Evolutionary conservation across 2,888 invertebrate genomes (phyloP).

Genomic region (Acholoe squamosa): DNA sequence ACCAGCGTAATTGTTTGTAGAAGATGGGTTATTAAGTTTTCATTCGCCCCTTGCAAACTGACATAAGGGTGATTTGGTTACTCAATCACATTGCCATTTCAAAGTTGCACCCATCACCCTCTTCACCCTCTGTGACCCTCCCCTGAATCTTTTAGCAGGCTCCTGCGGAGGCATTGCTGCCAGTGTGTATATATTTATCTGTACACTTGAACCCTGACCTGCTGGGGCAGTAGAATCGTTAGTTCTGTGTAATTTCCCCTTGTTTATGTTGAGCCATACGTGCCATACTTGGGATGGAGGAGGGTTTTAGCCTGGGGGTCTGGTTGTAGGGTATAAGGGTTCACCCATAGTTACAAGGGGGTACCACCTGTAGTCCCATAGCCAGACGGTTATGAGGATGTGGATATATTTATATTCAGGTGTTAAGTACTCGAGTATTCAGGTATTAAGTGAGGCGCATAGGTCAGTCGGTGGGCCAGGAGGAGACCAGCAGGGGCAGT

Average conservation of each 20-base stretch:
- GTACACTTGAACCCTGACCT: constrained; percentile 19
- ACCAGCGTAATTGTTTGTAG: constrained; percentile 14
- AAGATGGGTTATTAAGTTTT: not conserved
- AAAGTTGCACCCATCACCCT: not conserved
- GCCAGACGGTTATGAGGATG: not conserved
- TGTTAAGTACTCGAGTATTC: constrained; percentile 37
- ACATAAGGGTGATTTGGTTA: not conserved
- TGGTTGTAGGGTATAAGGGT: not conserved
- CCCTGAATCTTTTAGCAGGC: not conserved
- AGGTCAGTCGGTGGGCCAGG: not conserved
- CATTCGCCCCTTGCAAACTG: constrained; percentile 15
- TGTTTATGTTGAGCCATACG: not conserved
- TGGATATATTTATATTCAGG: constrained; percentile 32
- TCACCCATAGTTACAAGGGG: not conserved
- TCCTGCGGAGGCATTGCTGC: not conserved
- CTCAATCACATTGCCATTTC: not conserved
- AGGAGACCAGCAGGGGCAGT: constrained; percentile 5
- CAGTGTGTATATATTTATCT: not conserved
- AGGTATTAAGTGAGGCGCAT: not conserved
- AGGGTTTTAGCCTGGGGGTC: not conserved
- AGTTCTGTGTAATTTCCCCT: not conserved
- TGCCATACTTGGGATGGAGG: constrained; percentile 1
- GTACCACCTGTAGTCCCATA: not conserved
- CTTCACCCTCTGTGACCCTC: not conserved
- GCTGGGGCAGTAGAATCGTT: not conserved